Base-by-base conservation (phyloP, 2,113 vertebrate genomes). In the Melanostigma gelatinosum region DNA sequence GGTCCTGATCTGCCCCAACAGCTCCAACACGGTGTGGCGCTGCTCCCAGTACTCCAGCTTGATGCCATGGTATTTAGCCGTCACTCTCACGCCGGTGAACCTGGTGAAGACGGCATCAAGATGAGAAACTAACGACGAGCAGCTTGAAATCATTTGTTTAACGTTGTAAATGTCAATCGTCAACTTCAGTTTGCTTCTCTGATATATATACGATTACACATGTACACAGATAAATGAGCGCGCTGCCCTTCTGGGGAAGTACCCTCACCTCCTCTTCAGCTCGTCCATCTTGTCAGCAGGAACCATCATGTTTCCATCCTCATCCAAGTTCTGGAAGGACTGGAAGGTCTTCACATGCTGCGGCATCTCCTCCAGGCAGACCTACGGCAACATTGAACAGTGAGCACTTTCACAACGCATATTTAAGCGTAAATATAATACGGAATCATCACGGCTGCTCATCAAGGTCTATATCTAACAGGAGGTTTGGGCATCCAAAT, bases 271-370 rank as follows among this genome's bases (percentile, higher is more conserved):
- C 94, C 94, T 95, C 91, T 95, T 96, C 81, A 99, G 95, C 88
- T 99, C 97, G n/a, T 98, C 96, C 86, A 97, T 80, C 87, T 97
- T 99, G 81, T 96, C 94, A 68, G 91, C 60, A 0, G 97, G 95
- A 38, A 99, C 95, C 86, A 96, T 79, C 1, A 93, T 91, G 85
- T 94, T 94, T 50, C 95, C 94, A 1, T 93, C 90, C 40, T 96
- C 95, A 73, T 97, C 96, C 89, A 83, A 63, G 85, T 97, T 98
- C 87, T 94, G 95, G 88, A 99, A 99, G 48, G 90, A 87, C 85
- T 95, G 94, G 80, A 98, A 96, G 60, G 74, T 92, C 66, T 95
- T 95, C 61, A 90, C 36, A 48, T 97, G 94, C 73, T 86, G 88
- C 32, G 95, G 93, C 92, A 94, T 97, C 86, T 94, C 93, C 73